Percentiles rank a stretch among this genome's conserved stretches.
These are phyloP conservation scores for Melinaea menophilus DNA, from an alignment of 2,888 invertebrate genomes.

Conservation along the genomic window DNA sequence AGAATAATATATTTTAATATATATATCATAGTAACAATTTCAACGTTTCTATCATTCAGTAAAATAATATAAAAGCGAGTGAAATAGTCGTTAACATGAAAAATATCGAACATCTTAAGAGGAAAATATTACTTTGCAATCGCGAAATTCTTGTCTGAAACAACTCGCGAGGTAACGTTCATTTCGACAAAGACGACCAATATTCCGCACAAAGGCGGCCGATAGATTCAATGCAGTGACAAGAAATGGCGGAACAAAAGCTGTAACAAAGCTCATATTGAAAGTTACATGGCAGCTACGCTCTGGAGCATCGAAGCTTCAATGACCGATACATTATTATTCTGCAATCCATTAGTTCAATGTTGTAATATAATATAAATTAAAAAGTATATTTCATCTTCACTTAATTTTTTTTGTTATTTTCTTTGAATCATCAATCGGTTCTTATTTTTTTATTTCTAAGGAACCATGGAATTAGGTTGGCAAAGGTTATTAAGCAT, in stretches of 20 bases:
- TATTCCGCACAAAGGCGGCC: constrained; percentile 76
- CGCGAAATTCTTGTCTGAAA: constrained; percentile 74
- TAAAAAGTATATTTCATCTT: too few species aligned
- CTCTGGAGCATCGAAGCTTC: constrained; percentile 5
- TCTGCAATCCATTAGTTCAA: constrained; percentile 25
- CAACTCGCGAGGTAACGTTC: constrained; percentile 76
- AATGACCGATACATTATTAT: constrained; percentile 31
- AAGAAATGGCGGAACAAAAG: constrained; percentile 72
- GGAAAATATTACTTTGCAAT: constrained; percentile 77
- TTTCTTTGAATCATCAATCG: too few species aligned
- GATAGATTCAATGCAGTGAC: constrained; percentile 78
- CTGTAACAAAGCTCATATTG: constrained; percentile 76
- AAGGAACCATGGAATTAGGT: too few species aligned
- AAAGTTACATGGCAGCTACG: constrained; percentile 54
- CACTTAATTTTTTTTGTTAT: too few species aligned
- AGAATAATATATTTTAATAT: too few species aligned
- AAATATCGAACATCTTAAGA: constrained; percentile 76
- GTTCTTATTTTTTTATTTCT: too few species aligned
- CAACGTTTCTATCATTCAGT: too few species aligned
- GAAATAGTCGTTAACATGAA: constrained; percentile 45
- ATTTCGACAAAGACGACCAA: constrained; percentile 77
- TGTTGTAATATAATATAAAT: too few species aligned
- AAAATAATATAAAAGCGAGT: too few species aligned
- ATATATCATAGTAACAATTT: too few species aligned
- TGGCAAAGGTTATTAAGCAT: too few species aligned